These are phyloP conservation scores for Brachypterus glaber DNA, from an alignment of 2,888 invertebrate species.

Conservation along the genomic window DNA sequence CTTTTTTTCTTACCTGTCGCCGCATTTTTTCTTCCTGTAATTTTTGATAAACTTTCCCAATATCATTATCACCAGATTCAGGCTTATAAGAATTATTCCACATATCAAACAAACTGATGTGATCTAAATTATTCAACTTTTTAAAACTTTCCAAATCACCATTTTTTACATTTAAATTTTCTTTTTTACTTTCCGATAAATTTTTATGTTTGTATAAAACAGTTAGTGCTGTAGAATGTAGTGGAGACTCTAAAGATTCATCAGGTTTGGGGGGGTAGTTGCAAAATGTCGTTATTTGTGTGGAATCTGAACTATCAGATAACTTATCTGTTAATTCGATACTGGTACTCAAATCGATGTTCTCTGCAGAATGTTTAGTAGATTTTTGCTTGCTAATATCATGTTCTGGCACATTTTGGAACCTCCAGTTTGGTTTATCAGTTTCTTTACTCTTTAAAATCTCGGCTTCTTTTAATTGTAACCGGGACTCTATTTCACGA, in stretches of 20 bases:
- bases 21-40: conserved; percentile 69
- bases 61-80: conserved; percentile 16
- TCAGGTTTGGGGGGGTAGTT: no score
- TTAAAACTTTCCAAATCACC: no score
- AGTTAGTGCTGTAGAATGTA: conserved; percentile 28
- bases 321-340: no score
- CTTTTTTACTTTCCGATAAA: no score
- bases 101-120: conserved; percentile 52
- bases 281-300: conserved; percentile 27
- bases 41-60: conserved; percentile 35
- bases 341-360: no score
- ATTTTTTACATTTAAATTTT: no score
- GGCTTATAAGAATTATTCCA: conserved; percentile 46
- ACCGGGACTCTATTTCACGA: conserved; percentile 6
- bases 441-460: conserved; percentile 1
- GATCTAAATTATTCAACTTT: conserved; percentile 26
- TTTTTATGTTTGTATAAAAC: conserved; percentile 28
- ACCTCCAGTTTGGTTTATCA: conserved; percentile 25
- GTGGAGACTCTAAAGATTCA: conserved; percentile 18
- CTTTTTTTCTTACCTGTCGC: conserved; percentile 66
- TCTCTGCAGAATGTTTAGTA: conserved; percentile 22
- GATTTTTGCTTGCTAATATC: conserved; percentile 34
- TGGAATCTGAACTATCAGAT: conserved; percentile 29
- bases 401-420: conserved; percentile 36
- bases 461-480: conserved; percentile 6